Evolutionary conservation across 2,888 invertebrate genomes (phyloP).

Genomic region (Dyspetes luteomarginatus): DNA sequence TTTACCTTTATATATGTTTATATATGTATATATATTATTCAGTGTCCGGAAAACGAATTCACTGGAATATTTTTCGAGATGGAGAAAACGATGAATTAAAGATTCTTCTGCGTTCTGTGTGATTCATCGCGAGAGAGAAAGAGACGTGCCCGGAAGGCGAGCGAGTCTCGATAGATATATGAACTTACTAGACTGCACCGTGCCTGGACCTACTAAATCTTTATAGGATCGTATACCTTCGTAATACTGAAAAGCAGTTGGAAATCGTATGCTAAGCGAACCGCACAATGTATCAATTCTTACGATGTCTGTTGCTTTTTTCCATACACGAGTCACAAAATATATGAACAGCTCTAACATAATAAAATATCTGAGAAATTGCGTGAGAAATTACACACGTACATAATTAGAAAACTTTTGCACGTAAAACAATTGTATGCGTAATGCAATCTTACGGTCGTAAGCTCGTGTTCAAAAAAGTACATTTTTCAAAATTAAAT

Average conservation of each 20-base stretch:
- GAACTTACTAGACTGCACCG: background rate
- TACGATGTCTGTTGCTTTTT: background rate
- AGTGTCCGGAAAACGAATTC: background rate
- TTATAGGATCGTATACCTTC: conserved; percentile 14
- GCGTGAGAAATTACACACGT: no score
- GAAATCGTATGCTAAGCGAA: conserved; percentile 12
- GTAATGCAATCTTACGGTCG: no score
- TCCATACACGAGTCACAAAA: background rate
- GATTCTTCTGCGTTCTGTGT: conserved; percentile 21
- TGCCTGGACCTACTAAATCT: conserved; percentile 9
- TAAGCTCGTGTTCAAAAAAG: no score
- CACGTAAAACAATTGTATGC: no score
- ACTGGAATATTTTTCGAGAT: background rate
- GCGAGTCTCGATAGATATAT: conserved; percentile 11
- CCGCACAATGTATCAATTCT: background rate
- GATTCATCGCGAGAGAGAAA: conserved; percentile 15
- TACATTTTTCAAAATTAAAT: no score
- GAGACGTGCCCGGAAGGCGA: background rate
- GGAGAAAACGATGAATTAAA: conserved; percentile 33
- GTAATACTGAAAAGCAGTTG: conserved; percentile 11
- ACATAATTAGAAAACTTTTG: no score
- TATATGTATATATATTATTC: background rate
- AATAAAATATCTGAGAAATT: no score
- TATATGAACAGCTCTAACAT: no score
- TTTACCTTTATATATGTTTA: background rate